phyloP scores from a whole-genome alignment of 2,797 vertebrate genomes.

The Fistularia tabacaria region DNA sequence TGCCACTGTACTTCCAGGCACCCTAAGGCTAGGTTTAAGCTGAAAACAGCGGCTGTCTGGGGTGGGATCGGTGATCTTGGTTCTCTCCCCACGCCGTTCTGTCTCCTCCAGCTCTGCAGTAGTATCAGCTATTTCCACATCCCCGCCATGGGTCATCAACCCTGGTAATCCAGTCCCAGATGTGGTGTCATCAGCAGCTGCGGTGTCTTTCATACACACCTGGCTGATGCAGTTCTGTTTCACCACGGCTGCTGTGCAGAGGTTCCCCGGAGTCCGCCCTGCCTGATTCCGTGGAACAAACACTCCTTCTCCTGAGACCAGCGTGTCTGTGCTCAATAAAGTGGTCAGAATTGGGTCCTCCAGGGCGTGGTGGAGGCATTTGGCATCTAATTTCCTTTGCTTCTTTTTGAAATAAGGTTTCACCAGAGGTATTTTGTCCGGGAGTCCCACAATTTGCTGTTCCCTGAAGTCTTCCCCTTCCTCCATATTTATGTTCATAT shows the following conservation, averaged over 20 bases:
- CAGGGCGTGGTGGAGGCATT: conserved; percentile 84
- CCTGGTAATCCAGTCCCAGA: conserved; percentile 56
- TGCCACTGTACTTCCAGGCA: conserved; percentile 56
- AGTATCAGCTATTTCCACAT: conserved; percentile 71
- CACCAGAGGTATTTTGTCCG: conserved; percentile 88
- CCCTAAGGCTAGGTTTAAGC: conserved; percentile 58
- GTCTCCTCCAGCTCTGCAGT: conserved; percentile 70
- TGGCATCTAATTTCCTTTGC: conserved; percentile 84
- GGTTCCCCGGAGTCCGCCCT: conserved; percentile 64
- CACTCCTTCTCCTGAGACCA: conserved; percentile 81
- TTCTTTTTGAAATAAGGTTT: conserved; percentile 98
- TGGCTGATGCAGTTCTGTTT: conserved; percentile 79
- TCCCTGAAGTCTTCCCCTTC: conserved; percentile 71
- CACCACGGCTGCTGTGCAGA: conserved; percentile 84
- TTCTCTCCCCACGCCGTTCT: conserved; percentile 52
- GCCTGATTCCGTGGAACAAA: conserved; percentile 83
- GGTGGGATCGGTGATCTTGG: conserved; percentile 58
- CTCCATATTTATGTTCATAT: conserved; percentile 69
- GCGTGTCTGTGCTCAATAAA: conserved; percentile 82
- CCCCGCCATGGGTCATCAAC: conserved; percentile 69
- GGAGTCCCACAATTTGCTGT: conserved; percentile 75
- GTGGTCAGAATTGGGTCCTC: conserved; percentile 88
- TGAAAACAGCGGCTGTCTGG: conserved; percentile 63
- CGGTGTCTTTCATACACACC: conserved; percentile 78
- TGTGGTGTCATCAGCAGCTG: conserved; percentile 35